Evolutionary conservation across 2,797 vertebrate species (phyloP).

Genomic region (Silurus lanzhouensis): DNA sequence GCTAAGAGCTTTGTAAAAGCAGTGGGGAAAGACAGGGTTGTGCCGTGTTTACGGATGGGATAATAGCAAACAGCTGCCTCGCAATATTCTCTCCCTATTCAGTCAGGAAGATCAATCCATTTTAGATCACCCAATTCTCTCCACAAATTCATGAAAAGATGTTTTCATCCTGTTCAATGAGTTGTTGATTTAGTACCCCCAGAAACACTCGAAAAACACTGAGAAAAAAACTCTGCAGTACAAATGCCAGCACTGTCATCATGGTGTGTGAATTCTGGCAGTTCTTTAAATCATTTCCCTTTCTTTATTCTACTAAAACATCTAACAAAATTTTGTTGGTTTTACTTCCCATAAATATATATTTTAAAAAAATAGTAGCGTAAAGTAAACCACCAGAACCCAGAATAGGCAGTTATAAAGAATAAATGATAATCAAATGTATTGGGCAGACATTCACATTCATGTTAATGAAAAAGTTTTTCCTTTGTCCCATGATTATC

Average conservation of each 20-base stretch:
- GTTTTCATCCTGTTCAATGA: neutral
- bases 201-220: neutral
- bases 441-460: neutral
- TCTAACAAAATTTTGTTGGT: neutral
- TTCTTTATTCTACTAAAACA: neutral
- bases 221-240: neutral
- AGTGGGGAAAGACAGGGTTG: conserved; percentile 36
- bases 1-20: conserved; percentile 46
- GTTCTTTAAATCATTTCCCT: neutral
- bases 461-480: neutral
- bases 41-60: conserved; percentile 33
- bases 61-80: conserved; percentile 42
- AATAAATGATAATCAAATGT: neutral
- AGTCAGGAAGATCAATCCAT: conserved; percentile 46
- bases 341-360: neutral
- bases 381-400: neutral
- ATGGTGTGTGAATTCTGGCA: neutral
- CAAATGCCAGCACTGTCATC: neutral
- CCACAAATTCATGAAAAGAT: neutral
- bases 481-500: neutral
- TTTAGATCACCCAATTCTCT: conserved; percentile 20
- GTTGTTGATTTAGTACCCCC: neutral
- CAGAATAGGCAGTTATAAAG: neutral
- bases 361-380: neutral
- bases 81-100: conserved; percentile 29